These are phyloP conservation scores for Garra rufa DNA, from an alignment of 2,113 vertebrate species.

Conservation along the genomic window DNA sequence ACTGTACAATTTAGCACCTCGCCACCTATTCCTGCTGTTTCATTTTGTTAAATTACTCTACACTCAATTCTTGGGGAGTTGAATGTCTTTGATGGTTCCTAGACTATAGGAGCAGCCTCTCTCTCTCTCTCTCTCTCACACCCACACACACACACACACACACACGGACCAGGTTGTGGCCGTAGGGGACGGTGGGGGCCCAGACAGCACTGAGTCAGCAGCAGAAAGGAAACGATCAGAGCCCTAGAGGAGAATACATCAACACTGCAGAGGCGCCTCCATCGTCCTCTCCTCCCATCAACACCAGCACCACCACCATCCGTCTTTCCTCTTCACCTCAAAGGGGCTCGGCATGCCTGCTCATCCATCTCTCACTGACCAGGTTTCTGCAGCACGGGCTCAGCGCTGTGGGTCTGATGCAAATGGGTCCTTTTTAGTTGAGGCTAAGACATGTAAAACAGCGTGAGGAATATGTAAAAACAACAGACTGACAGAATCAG, in stretches of 20 bases:
- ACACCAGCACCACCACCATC: slow-evolving; percentile 42
- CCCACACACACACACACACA: slow-evolving; percentile 21
- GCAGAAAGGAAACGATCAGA: slow-evolving; percentile 48
- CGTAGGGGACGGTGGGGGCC: neutral
- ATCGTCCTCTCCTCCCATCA: slow-evolving; percentile 32
- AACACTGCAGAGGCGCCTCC: slow-evolving; percentile 36
- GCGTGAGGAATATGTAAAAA: slow-evolving; percentile 53
- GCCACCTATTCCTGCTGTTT: neutral
- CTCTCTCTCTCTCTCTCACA: too few relatives aligned
- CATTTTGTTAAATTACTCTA: neutral
- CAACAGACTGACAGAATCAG: slow-evolving; percentile 55
- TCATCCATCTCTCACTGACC: slow-evolving; percentile 52
- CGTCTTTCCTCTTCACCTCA: slow-evolving; percentile 47
- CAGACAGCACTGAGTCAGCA: slow-evolving; percentile 55
- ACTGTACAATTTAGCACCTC: slow-evolving; percentile 8
- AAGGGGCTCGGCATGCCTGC: slow-evolving; percentile 44
- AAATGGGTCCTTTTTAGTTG: slow-evolving; percentile 52
- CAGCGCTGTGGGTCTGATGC: slow-evolving; percentile 52
- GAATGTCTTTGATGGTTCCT: neutral
- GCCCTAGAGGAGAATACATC: slow-evolving; percentile 53
- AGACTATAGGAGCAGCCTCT: slow-evolving; percentile 11
- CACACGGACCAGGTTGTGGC: slow-evolving; percentile 18
- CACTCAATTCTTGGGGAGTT: neutral
- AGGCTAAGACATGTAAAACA: slow-evolving; percentile 59
- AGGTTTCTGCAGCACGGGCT: slow-evolving; percentile 19